These are phyloP conservation scores for Nebria brevicollis DNA, from an alignment of 2,888 invertebrate genomes.

Conservation along the genomic window DNA sequence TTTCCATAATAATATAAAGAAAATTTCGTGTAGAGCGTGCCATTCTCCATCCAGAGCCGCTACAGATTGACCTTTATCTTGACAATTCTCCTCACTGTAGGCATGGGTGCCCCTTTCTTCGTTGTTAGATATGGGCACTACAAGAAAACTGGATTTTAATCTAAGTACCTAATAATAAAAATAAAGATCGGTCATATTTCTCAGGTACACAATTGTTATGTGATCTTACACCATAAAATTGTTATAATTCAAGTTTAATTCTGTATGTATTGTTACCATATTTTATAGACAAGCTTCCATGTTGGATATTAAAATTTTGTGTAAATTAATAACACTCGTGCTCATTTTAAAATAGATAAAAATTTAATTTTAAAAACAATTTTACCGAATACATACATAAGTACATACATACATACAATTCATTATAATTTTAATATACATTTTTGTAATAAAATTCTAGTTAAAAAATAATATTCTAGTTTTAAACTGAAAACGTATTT, in stretches of 20 bases:
- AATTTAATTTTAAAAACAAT: too few relatives aligned
- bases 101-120: conserved; percentile 82
- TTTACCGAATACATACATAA: too few relatives aligned
- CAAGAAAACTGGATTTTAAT: conserved; percentile 69
- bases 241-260: background rate
- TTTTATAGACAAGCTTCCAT: too few relatives aligned
- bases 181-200: background rate
- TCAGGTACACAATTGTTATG: background rate
- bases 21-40: conserved; percentile 76
- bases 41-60: conserved; percentile 78
- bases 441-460: background rate
- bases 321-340: too few relatives aligned
- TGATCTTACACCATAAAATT: background rate
- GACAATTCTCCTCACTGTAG: conserved; percentile 80
- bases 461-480: background rate
- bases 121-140: conserved; percentile 82
- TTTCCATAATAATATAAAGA: background rate
- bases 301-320: too few relatives aligned
- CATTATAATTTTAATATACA: too few relatives aligned
- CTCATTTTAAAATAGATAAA: too few relatives aligned
- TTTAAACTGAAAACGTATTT: background rate
- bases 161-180: background rate
- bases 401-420: too few relatives aligned
- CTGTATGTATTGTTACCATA: background rate
- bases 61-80: conserved; percentile 78